Base-by-base conservation (phyloP, 2,113 vertebrate genomes). In the Ranitomeya imitator region DNA sequence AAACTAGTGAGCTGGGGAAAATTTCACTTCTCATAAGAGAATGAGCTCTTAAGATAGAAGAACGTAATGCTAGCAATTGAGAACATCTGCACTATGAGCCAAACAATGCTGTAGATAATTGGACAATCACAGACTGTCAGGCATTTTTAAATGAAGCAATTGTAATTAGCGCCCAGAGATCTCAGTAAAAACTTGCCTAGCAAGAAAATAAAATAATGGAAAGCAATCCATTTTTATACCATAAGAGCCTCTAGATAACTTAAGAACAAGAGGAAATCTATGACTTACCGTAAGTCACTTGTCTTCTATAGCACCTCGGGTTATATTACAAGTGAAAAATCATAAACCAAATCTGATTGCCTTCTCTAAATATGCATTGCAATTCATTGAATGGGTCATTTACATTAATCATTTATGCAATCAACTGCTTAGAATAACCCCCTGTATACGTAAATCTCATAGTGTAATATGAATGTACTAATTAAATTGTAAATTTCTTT, bases 71-170 rank as follows among this genome's bases (percentile, higher is more conserved):
- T 93, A 95, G 94, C 94, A 93, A 95, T 93, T 94, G 93, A 92
- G 94, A 95, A 95, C 94, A 95, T 95, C 95, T 95, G 94, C 93
- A 92, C 92, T 92, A 93, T 95, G 93, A 94, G 93, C 93, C 93
- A 89, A 91, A 93, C 93, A 94, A 92, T 86, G 89, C 91, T 88
- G 93, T 92, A 93, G 94, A 93, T 95, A 95, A 95, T 95, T 95
- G 94, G 94, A 95, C 94, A 94, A 94, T 94, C 95, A 95, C 65
- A 94, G 93, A 91, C 90, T 92, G 90, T 93, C 93, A 93, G 91
- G 91, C 91, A 90, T 93, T 93, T 94, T 92, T 93, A 92, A 92
- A 91, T 91, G 93, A 93, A 92, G 91, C 91, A 79, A 74, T 94
- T 91, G 92, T 86, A 90, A 90, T 15, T 80, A 80, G 86, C 69